Conservation (phyloP, 2,797 vertebrate species). For the Gouania willdenowi region DNA sequence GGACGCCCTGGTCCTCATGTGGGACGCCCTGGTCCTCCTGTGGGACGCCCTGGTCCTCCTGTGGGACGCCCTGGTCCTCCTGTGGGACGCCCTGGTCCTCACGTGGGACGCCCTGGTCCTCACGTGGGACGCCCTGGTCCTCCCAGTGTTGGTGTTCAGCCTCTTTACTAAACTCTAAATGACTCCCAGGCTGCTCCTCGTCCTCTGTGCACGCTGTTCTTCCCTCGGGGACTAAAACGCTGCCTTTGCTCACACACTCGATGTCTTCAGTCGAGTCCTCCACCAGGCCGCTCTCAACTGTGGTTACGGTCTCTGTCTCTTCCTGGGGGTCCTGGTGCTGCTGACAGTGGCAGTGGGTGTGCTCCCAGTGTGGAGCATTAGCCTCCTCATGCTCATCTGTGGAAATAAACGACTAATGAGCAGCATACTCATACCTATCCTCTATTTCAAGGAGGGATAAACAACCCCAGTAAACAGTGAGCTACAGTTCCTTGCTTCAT, state of each 20-base stretch:
- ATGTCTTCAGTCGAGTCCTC: not conserved
- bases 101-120: too few species aligned
- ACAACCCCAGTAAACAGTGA: too few species aligned
- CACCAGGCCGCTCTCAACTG: slow-evolving; percentile 36
- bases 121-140: too few species aligned
- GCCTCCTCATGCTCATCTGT: slow-evolving; percentile 84
- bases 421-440: too few species aligned
- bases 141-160: slow-evolving; percentile 64
- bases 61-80: slow-evolving; percentile 52
- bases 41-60: slow-evolving; percentile 9
- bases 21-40: slow-evolving; percentile 61
- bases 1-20: slow-evolving; percentile 9
- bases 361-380: slow-evolving; percentile 73
- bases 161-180: not conserved
- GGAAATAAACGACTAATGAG: too few species aligned
- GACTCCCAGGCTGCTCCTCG: slow-evolving; percentile 1
- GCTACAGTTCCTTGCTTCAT: too few species aligned
- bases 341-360: slow-evolving; percentile 71
- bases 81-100: slow-evolving; percentile 27
- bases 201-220: slow-evolving; percentile 6
- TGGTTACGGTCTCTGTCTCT: slow-evolving; percentile 47
- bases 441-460: too few species aligned
- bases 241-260: not conserved
- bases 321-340: slow-evolving; percentile 62
- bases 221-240: not conserved